These are phyloP conservation scores for Carettochelys insculpta DNA, from an alignment of 2,113 vertebrate species.

Conservation along the genomic window DNA sequence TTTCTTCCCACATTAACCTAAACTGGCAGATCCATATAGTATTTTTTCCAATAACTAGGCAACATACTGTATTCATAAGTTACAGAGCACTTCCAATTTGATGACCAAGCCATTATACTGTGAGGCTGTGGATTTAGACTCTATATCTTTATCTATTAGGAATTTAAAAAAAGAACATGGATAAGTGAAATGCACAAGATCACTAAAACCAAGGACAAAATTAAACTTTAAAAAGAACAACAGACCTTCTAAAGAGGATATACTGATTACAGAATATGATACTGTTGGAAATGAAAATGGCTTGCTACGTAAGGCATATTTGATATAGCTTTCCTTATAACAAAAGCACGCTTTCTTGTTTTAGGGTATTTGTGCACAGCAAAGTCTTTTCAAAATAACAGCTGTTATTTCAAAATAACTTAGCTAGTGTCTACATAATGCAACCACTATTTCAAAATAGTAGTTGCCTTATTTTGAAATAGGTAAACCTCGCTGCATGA, in stretches of 20 bases:
- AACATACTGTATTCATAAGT: not conserved
- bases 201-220: not conserved
- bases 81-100: not conserved
- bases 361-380: no score
- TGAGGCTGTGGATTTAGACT: not conserved
- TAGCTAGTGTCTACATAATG: no score
- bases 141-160: not conserved
- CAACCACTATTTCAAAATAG: no score
- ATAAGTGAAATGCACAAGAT: not conserved
- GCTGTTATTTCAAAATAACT: no score
- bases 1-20: accelerated
- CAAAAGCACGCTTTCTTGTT: not conserved
- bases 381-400: no score
- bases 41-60: not conserved
- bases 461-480: no score
- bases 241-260: not conserved
- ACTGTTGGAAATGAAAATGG: not conserved
- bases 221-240: not conserved
- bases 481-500: no score
- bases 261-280: not conserved
- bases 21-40: not conserved
- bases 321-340: not conserved
- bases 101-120: accelerated
- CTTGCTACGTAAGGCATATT: not conserved
- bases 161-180: not conserved